Conservation (phyloP, 2,113 vertebrate genomes). For the rat (Rattus norvegicus) region GRCr8 NC_086019.1:126486001-126486500, state of each 20-base stretch:
- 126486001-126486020: not conserved
- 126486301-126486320: not conserved
- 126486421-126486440: not conserved
- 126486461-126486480: not conserved
- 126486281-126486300: not conserved
- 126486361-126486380: not conserved
- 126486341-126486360: not conserved
- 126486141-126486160: not conserved
- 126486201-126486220: not conserved
- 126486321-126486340: not conserved
- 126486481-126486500: not conserved
- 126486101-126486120: not conserved
- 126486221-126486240: not conserved
- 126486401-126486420: not conserved
- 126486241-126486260: not conserved
- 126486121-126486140: not conserved
- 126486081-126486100: not conserved
- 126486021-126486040: not conserved
- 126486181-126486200: not conserved
- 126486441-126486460: not conserved
- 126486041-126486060: not conserved
- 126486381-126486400: not conserved
- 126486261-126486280: not conserved
- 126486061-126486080: not conserved
- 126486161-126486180: fast-evolving